Evolutionary conservation across 2,888 invertebrate genomes (phyloP).

Genomic region (Petrophora chlorosata): DNA sequence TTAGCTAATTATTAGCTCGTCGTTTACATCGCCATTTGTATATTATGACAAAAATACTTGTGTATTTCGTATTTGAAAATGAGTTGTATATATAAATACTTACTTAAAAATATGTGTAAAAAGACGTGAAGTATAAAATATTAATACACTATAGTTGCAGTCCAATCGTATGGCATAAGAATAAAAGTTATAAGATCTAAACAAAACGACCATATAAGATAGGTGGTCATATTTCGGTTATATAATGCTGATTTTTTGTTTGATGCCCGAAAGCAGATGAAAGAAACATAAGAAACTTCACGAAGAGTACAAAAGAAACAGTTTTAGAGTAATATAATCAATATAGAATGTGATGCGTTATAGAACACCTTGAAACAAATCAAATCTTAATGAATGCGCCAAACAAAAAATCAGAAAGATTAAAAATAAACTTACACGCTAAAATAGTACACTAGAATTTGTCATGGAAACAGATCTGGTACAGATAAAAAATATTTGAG

Average conservation of each 20-base stretch:
- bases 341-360: not conserved
- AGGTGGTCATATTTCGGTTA: constrained; percentile 4
- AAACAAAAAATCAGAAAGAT: constrained; percentile 19
- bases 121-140: constrained; percentile 44
- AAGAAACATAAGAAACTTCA: too few species aligned
- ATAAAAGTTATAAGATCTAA: constrained; percentile 23
- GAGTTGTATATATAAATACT: too few species aligned
- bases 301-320: too few species aligned
- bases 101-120: too few species aligned
- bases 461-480: constrained; percentile 51
- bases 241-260: constrained; percentile 13
- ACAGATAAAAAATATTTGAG: constrained; percentile 44
- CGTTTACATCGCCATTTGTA: too few species aligned
- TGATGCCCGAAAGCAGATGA: constrained; percentile 1
- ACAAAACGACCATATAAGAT: constrained; percentile 4
- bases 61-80: too few species aligned
- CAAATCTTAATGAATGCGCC: not conserved
- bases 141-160: constrained; percentile 24
- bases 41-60: too few species aligned
- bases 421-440: constrained; percentile 41
- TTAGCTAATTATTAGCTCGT: too few species aligned
- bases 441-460: constrained; percentile 36
- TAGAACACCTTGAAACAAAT: not conserved
- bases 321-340: not conserved
- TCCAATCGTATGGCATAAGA: constrained; percentile 32